These are phyloP conservation scores for Balearica regulorum DNA, from an alignment of 2,797 vertebrate species.

Conservation along the genomic window DNA sequence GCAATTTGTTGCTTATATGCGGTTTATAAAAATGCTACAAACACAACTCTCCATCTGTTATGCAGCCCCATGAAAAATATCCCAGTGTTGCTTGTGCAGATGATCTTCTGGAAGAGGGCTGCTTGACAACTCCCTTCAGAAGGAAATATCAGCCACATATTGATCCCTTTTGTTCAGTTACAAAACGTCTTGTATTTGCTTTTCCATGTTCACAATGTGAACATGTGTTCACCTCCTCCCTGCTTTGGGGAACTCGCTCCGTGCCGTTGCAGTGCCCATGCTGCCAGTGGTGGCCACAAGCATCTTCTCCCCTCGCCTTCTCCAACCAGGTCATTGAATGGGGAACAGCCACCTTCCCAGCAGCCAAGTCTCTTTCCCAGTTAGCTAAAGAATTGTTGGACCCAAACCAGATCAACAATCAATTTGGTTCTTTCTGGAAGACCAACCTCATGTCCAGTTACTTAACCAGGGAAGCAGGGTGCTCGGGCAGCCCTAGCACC, in stretches of 20 bases:
- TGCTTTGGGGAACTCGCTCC: background rate
- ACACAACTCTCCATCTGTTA: slow-evolving; percentile 15
- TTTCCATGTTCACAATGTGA: background rate
- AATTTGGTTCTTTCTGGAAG: background rate
- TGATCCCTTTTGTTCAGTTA: no score
- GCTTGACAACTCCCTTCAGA: background rate
- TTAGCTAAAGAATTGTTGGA: background rate
- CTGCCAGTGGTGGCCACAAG: background rate
- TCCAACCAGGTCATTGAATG: background rate
- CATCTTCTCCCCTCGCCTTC: background rate
- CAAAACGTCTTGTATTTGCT: background rate
- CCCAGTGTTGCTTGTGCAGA: background rate
- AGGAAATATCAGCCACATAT: background rate
- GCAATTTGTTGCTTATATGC: slow-evolving; percentile 19
- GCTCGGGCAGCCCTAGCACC: background rate
- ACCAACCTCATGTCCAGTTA: background rate
- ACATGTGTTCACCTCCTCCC: background rate
- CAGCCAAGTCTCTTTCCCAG: background rate
- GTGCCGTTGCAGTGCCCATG: rapidly evolving
- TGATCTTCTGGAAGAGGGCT: background rate
- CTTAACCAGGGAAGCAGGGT: background rate
- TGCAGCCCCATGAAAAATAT: background rate
- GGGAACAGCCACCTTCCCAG: background rate
- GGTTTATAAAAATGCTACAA: slow-evolving; percentile 15
- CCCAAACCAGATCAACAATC: background rate